Evolutionary conservation across 2,888 invertebrate species (phyloP).

Genomic region (Platerodrilus igneus): DNA sequence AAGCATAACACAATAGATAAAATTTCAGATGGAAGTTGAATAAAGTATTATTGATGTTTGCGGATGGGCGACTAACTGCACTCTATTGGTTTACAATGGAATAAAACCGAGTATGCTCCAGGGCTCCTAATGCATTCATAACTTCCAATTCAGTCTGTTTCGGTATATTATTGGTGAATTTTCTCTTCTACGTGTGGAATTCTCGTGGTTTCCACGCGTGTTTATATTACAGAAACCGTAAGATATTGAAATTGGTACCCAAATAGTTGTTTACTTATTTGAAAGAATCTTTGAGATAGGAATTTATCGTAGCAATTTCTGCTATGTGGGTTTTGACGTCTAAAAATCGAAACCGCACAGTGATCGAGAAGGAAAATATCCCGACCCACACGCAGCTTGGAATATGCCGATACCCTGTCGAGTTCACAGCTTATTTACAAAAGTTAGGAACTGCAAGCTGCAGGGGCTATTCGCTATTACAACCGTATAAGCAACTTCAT

Average conservation of each 20-base stretch:
- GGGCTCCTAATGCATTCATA: slow-evolving; percentile 39
- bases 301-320: slow-evolving; percentile 9
- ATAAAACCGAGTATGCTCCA: slow-evolving; percentile 36
- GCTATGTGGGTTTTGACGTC: not conserved
- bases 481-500: too few species aligned
- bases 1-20: too few species aligned
- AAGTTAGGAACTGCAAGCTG: too few species aligned
- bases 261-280: slow-evolving; percentile 16
- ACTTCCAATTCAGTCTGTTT: slow-evolving; percentile 38
- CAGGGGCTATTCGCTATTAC: too few species aligned
- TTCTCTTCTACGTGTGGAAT: slow-evolving; percentile 17
- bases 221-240: slow-evolving; percentile 14
- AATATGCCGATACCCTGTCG: too few species aligned
- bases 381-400: too few species aligned
- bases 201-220: slow-evolving; percentile 10
- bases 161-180: slow-evolving; percentile 30
- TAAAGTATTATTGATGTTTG: too few species aligned
- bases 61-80: slow-evolving; percentile 33
- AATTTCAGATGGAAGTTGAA: too few species aligned
- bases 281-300: slow-evolving; percentile 7
- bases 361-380: too few species aligned
- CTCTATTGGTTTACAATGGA: slow-evolving; percentile 34
- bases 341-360: too few species aligned
- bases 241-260: slow-evolving; percentile 17
- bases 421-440: too few species aligned